Evolutionary conservation across 1,140 invertebrate species (phyloP), one percentile per base, ranked within the genome.

Genomic region (Centruroides vittatus): DNA sequence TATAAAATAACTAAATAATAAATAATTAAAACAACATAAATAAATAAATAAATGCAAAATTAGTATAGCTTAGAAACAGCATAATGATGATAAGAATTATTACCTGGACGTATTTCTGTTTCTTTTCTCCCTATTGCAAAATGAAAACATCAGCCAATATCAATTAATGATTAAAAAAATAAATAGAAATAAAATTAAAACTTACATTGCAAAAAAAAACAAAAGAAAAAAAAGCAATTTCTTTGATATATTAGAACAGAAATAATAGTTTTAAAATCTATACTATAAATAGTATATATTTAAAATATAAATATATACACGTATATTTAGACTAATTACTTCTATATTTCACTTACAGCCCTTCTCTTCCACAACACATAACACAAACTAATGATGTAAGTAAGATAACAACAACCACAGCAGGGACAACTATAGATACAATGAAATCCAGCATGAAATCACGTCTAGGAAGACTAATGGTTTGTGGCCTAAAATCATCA

Each of bases 291-390:
- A n/a, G n/a, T n/a, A n/a, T n/a, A n/a, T n/a, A n/a, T n/a, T n/a
- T n/a, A n/a, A n/a, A 34, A 1, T 5, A 6, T 13, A 12, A 23
- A 35, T 23, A 5, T 6, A 9, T 35, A 12, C 6, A 36, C 34
- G 3, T 55, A 12, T 5, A 7, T 36, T 12, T 8, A 35, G 5
- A 12, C 6, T 55, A 55, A 35, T 55, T 23, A 7, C 12, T 55
- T 13, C 50, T 51, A 3, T 51, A 51, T 51, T 5, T 49, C 69
- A 82, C 86, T 88, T 75, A 90, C 88, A 85, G 76, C 70, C 84
- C 82, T 60, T 86, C 83, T 68, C 85, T 82, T 63, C 86, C 81
- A 60, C 88, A 82, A 72, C 87, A 90, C 10, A 90, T 74, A 2
- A 86, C 80, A 12, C 83, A 80, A 5, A 86, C 85, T 0, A 90